Evolutionary conservation across 2,113 vertebrate species (phyloP).

Genomic region (Callipepla squamata): DNA sequence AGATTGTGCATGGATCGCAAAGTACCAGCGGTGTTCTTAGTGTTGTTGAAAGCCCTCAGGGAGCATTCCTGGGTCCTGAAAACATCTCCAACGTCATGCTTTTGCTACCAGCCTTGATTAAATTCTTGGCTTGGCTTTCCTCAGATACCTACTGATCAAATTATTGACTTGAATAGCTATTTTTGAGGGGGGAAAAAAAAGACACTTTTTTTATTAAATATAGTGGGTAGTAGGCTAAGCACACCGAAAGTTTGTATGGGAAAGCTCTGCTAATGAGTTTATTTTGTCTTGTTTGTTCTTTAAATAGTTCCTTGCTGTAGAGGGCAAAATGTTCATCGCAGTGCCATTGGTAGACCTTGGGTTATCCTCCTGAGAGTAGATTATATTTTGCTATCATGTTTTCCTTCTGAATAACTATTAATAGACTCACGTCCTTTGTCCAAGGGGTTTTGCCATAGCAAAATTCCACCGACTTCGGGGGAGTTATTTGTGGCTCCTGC

Average conservation of each 20-base stretch:
- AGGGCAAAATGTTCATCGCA: background rate
- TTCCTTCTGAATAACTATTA: slow-evolving; percentile 7
- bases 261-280: background rate
- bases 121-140: background rate
- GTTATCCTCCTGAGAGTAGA: background rate
- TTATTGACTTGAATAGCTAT: background rate
- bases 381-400: background rate
- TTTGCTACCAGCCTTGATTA: background rate
- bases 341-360: background rate
- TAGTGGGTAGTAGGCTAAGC: background rate
- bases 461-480: background rate
- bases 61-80: background rate
- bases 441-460: slow-evolving; percentile 11
- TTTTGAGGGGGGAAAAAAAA: background rate
- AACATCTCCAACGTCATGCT: background rate
- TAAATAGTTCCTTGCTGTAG: background rate
- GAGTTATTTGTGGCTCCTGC: background rate
- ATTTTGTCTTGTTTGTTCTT: background rate
- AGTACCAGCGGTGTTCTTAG: background rate
- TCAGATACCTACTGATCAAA: background rate
- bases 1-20: background rate
- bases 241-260: background rate
- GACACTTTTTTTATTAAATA: background rate
- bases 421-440: background rate
- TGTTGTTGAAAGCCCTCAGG: background rate